A percentile compares a stretch with the other conserved stretches of the same genome.
Conservation (phyloP, 2,113 vertebrate species). For the Romanogobio albipinnatus region DNA sequence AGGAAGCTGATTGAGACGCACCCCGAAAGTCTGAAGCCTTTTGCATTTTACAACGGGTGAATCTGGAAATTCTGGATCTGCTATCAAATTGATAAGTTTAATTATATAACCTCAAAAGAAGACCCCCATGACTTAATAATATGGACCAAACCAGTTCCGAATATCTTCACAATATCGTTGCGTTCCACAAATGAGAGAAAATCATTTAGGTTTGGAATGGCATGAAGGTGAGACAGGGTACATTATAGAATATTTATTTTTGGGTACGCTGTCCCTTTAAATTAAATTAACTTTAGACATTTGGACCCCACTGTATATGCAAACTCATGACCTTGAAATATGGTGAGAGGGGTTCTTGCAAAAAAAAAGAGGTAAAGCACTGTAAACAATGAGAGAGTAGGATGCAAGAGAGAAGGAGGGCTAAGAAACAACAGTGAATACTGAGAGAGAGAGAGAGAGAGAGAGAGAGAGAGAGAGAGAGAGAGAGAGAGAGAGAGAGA, state of each 20-base stretch:
- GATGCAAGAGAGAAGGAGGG: constrained; percentile 23
- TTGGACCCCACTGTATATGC: not conserved
- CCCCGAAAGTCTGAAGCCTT: no score
- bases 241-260: not conserved
- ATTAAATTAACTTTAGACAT: not conserved
- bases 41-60: no score
- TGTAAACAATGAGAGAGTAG: constrained; percentile 35
- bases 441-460: no score
- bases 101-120: not conserved
- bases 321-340: constrained; percentile 1
- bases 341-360: not conserved
- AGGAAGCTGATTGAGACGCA: no score
- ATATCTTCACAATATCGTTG: not conserved
- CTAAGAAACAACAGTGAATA: not conserved
- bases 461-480: constrained; percentile 52
- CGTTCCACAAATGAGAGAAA: not conserved
- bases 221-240: not conserved
- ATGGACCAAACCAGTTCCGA: not conserved
- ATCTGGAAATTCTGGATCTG: no score
- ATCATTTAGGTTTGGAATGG: not conserved
- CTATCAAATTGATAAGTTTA: no score
- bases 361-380: constrained; percentile 8
- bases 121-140: no score
- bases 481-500: constrained; percentile 49
- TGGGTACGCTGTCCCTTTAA: not conserved